Evolutionary conservation across 2,113 vertebrate species (phyloP).

Genomic region (Kryptolebias marmoratus): DNA sequence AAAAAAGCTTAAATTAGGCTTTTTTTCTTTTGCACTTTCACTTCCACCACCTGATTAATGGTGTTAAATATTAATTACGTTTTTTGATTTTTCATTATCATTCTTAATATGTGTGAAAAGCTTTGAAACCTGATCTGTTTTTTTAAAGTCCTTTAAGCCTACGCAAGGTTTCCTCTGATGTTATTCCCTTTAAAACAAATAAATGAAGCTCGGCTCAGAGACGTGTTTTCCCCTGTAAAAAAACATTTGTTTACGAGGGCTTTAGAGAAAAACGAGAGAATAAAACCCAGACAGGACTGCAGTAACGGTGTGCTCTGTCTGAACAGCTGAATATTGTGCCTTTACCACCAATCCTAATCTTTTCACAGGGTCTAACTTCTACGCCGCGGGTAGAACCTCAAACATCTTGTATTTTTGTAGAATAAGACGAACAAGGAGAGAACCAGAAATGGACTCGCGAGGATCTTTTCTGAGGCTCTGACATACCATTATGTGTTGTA

Average conservation of each 20-base stretch:
- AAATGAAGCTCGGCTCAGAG: too few species aligned
- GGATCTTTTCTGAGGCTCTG: constrained; percentile 32
- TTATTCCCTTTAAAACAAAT: too few species aligned
- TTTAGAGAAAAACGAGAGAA: constrained; percentile 11
- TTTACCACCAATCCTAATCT: constrained; percentile 64
- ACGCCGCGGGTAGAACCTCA: constrained; percentile 48
- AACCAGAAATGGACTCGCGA: constrained; percentile 27
- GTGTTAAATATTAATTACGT: too few species aligned
- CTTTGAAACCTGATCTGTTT: too few species aligned
- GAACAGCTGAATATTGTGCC: constrained; percentile 68
- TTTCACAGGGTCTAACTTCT: constrained; percentile 64
- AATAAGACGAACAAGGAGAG: constrained; percentile 25
- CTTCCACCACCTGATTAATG: too few species aligned
- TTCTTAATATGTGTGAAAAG: too few species aligned
- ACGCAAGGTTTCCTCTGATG: too few species aligned
- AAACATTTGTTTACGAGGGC: constrained; percentile 44
- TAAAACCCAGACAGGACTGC: constrained; percentile 29
- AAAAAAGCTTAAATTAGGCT: too few species aligned
- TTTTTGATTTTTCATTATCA: too few species aligned
- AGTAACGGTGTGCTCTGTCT: constrained; percentile 53
- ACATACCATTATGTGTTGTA: constrained; percentile 31
- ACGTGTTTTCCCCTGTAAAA: too few species aligned
- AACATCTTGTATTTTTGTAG: constrained; percentile 58
- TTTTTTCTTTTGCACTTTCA: too few species aligned
- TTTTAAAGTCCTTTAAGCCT: too few species aligned